Base-by-base conservation (phyloP, 2,888 invertebrate genomes). In the Theodoxus fluviatilis region DNA sequence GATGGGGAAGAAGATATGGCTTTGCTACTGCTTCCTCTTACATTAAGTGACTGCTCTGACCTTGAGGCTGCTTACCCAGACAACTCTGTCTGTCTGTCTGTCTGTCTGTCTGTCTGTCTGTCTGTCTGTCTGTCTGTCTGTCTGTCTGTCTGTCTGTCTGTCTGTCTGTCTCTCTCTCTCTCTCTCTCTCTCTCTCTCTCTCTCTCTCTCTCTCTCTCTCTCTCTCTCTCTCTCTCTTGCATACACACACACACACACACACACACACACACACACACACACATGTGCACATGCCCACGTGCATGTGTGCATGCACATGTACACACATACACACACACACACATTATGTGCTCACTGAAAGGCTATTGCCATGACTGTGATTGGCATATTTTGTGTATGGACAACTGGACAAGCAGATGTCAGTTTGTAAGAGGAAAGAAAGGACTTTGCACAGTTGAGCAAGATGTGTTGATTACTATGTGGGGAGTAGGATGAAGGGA, bases 141-240 rank as follows among this genome's bases (percentile, higher is more conserved):
- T 49, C 61, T 31, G 1, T 59, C 61, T 57, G 31, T 38, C 37
- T 15, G 4, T 64, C 55, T 22, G 38, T 38, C 38, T 37, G 2
- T 55, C 38, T 57, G 28, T 68, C 33, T 68, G 43, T 31, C 68
- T 43, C 43, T 61, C 70, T 70, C 28, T 67, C 67, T 70, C 49
- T 63, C 52, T 59, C 43, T 22, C 68, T 40, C 31, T 18, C n/a
- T 59, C 31, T 43, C 43, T 61, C 3, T 37, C 38, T 37, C 6
- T 18, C 18, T 38, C 6, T 35, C 18, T n/a, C 43, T 57, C n/a
- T 38, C 57, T 65, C 4, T 57, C 65, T 40, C 55, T 18, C 1
- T n/a, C 37, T 63, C 18, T 25, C 22, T 31, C 37, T 12, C 35
- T 28, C 31, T 38, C 37, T n/a, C 18, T 12, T 25, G 22, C 22